Conservation (phyloP, 2,797 vertebrate genomes). For the Buceros bicornis region DNA sequence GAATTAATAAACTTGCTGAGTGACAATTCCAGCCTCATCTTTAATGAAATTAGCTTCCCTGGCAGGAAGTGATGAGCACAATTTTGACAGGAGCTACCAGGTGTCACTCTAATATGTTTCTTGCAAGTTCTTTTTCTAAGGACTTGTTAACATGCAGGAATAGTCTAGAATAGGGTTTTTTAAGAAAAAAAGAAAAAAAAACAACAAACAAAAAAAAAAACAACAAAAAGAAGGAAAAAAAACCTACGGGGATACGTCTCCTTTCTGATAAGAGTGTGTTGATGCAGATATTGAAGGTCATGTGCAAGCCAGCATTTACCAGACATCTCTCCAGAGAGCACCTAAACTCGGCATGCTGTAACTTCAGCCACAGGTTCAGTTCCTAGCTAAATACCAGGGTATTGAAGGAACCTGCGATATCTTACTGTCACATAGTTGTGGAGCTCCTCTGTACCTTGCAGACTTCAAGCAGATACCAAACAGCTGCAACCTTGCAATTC, state of each 20-base stretch:
- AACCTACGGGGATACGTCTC: background rate
- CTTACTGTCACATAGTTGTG: background rate
- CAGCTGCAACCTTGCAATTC: background rate
- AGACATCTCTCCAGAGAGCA: background rate
- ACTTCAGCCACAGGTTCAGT: background rate
- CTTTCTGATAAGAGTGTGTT: background rate
- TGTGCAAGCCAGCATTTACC: background rate
- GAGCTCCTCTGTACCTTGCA: background rate
- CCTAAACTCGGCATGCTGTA: background rate
- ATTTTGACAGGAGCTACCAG: constrained; percentile 42
- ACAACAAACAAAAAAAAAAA: background rate
- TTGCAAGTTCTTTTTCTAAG: background rate
- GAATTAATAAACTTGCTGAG: constrained; percentile 66
- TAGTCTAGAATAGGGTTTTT: background rate
- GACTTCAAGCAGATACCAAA: background rate
- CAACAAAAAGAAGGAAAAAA: too few species aligned
- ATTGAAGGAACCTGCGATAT: background rate
- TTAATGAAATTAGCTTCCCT: constrained; percentile 49
- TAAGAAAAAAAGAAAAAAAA: background rate
- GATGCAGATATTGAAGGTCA: background rate
- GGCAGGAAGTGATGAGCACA: constrained; percentile 21
- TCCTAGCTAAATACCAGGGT: background rate
- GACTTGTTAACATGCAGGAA: background rate
- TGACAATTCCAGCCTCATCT: constrained; percentile 46
- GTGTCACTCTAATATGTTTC: constrained; percentile 2